Evolutionary conservation across 2,888 invertebrate genomes (phyloP), one percentile per base, ranked within the genome.

Genomic region (Drosophila parthenogenetica): DNA sequence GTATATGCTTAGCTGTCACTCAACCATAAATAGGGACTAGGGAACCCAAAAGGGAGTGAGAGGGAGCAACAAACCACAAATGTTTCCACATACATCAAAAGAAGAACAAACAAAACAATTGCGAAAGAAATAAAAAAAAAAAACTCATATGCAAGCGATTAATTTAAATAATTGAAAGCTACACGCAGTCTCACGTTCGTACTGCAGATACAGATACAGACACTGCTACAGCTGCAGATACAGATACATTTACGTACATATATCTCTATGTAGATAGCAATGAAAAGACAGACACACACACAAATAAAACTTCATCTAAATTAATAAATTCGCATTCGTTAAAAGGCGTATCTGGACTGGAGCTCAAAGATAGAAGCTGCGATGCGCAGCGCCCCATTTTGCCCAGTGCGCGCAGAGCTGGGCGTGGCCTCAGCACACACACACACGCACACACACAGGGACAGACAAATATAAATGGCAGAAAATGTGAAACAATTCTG

Each of bases 141-240:
- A 48, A 25, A 60, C 14, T 54, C 57, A 63, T 46, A 69, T 73
- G 54, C 64, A 73, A 39, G 54, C 73, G 58, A 73, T 73, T 73
- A 65, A 68, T 73, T 73, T 65, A 69, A 69, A 64, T 72, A 73
- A 69, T 77, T 75, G 59, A 69, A 75, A 72, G 48, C 62, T 51
- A 71, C 45, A 68, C 43, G 49, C 64, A 70, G 37, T 14, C 19
- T 29, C 48, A 62, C 17, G 54, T 40, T 16, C 46, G 16, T 50
- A 37, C 40, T 58, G 55, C 42, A 55, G 43, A 58, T 37, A 61
- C 53, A 58, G 40, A 60, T 50, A 32, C 39, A 61, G 13, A 17
- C 14, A 45, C 22, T 46, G 45, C 10, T 43, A 45, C 43, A 55
- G 55, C 25, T 32, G 16, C 19, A 55, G 55, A 55, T 55, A 45